phyloP scores from a whole-genome alignment of 1,140 invertebrate species.

The Drosophila athabasca region DNA sequence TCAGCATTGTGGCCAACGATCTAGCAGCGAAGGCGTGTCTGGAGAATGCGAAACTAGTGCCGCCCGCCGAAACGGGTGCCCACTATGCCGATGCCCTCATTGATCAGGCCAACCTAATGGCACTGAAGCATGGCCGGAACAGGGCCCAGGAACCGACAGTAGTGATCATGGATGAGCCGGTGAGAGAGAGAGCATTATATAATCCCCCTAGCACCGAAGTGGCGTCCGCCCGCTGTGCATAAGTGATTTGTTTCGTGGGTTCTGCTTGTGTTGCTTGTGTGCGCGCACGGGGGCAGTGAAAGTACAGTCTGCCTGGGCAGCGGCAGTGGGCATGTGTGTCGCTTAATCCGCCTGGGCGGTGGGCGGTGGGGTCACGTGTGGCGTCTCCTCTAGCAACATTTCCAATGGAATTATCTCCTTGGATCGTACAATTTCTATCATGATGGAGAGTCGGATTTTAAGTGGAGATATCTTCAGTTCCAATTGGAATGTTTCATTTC shows the following conservation, averaged over 20 bases:
- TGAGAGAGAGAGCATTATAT: slow-evolving; percentile 70
- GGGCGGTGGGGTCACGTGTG: too few relatives aligned
- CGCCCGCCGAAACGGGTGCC: slow-evolving; percentile 76
- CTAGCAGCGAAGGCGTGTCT: slow-evolving; percentile 84
- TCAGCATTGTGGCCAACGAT: slow-evolving; percentile 92
- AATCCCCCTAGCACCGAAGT: slow-evolving; percentile 30
- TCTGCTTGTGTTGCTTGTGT: slow-evolving; percentile 21
- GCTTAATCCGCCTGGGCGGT: too few relatives aligned
- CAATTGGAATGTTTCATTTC: slow-evolving; percentile 6
- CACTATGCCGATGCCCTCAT: slow-evolving; percentile 50
- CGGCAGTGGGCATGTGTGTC: too few relatives aligned
- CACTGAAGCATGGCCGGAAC: slow-evolving; percentile 44
- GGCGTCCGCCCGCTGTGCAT: slow-evolving; percentile 17
- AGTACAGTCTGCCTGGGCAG: slow-evolving; percentile 71
- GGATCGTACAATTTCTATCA: too few relatives aligned
- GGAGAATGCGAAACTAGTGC: slow-evolving; percentile 83
- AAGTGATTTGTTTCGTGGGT: slow-evolving; percentile 1
- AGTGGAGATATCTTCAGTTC: slow-evolving; percentile 5
- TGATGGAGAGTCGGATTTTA: too few relatives aligned
- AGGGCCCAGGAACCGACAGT: slow-evolving; percentile 39
- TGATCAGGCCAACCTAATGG: slow-evolving; percentile 50
- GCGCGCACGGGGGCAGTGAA: slow-evolving; percentile 49
- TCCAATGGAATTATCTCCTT: too few relatives aligned
- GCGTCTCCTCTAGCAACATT: too few relatives aligned
- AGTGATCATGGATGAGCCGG: slow-evolving; percentile 76